Conservation (phyloP, 1,140 invertebrate genomes). For the Drosophila punjabiensis region DNA sequence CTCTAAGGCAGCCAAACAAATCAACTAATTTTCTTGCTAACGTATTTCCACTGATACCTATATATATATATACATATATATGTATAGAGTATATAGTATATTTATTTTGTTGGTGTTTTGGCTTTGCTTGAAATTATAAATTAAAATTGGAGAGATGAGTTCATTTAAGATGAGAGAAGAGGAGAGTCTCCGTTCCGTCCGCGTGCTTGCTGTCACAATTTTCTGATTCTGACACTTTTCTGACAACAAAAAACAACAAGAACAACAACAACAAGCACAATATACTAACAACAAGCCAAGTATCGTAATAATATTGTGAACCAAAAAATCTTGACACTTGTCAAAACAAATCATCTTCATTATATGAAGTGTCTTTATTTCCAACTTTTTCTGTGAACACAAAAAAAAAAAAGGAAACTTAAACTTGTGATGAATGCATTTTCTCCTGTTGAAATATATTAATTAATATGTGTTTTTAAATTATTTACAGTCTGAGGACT, state of each 20-base stretch:
- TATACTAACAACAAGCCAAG: slow-evolving; percentile 7
- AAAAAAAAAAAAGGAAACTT: neutral
- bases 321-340: slow-evolving; percentile 47
- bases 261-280: neutral
- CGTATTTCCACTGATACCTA: no score
- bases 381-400: slow-evolving; percentile 9
- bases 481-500: neutral
- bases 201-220: slow-evolving; percentile 72
- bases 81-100: neutral
- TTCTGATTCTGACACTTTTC: slow-evolving; percentile 53
- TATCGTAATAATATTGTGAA: slow-evolving; percentile 56
- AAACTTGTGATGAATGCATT: slow-evolving; percentile 17
- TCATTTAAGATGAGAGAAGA: slow-evolving; percentile 27
- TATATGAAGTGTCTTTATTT: slow-evolving; percentile 17
- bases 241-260: slow-evolving; percentile 32
- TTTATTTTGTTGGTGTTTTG: slow-evolving; percentile 11
- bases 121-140: slow-evolving; percentile 15
- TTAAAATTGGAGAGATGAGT: slow-evolving; percentile 43
- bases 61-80: neutral
- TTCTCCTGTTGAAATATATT: neutral
- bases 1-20: slow-evolving; percentile 32
- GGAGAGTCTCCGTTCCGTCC: slow-evolving; percentile 13
- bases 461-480: neutral
- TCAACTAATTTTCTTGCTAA: slow-evolving; percentile 34
- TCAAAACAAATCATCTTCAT: slow-evolving; percentile 60